Base-by-base conservation (phyloP, 1,140 invertebrate species). In the Leptinotarsa lineolata region DNA sequence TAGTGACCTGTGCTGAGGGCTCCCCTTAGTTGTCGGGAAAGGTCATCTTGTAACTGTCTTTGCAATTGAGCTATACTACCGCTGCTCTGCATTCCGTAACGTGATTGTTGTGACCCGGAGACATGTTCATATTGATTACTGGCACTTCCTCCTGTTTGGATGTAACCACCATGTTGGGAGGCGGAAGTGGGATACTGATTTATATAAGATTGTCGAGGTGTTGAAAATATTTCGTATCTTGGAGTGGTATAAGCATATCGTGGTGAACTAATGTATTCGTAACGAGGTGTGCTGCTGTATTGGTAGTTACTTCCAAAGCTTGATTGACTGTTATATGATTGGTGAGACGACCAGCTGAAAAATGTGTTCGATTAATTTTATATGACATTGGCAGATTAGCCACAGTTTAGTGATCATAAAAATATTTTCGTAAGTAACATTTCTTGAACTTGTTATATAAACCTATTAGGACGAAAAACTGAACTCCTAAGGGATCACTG, bases 21-120 rank as follows among this genome's bases (percentile, higher is more conserved):
- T 0, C 64, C 54, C 44, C 80, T 73, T 15, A 82, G 58, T 70
- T 82, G 81, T n/a, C 76, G 72, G 12, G 80, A 77, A 1, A 81
- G 58, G 48, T 79, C 74, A n/a, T 72, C 39, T 71, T 80, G 80
- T 54, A 82, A 48, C 72, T 80, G 76, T 21, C 71, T 70, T 72
- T 81, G 76, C 11, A 79, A 21, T 58, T 76, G 66, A 15, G 68
- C 71, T 13, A 75, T 65, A 44, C 73, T 76, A 58, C 71, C 30
- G 46, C 66, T 67, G 15, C 64, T 72, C 16, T 61, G 70, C 12
- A 39, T 63, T 15, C 59, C 72, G 59, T 59, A 68, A 69, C 54
- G 22, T 45, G 46, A 68, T 18, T 58, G 6, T 15, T 68, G 44
- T 22, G 44, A 13, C 8, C 22, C 46, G 46, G 24, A 63, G 24